A percentile compares a stretch with the other conserved stretches of the same genome.
phyloP scores from a whole-genome alignment of 2,113 vertebrate species.

The Ornithorhynchus anatinus region DNA sequence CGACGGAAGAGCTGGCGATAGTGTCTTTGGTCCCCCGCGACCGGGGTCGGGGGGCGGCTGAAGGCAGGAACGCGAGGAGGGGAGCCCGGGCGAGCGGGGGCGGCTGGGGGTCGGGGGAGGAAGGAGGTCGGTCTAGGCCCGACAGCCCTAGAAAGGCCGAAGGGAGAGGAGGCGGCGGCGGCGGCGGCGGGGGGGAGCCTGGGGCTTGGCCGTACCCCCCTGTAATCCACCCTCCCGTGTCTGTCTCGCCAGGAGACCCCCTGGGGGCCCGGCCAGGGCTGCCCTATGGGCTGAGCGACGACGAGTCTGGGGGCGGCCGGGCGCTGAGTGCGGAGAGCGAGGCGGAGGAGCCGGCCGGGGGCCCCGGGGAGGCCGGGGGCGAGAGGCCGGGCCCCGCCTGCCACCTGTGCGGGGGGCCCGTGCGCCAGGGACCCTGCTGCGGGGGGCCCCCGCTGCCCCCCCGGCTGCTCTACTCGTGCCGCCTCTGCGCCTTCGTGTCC shows the following conservation, averaged over 20 bases:
- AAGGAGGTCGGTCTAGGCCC: no score
- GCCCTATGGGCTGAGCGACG: conserved; percentile 86
- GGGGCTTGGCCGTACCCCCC: neutral
- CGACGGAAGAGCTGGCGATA: no score
- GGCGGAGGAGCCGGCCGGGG: conserved; percentile 75
- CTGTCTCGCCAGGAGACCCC: conserved; percentile 73
- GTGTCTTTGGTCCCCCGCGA: no score
- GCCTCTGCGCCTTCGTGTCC: conserved; percentile 92
- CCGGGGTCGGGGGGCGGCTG: no score
- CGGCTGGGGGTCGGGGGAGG: neutral
- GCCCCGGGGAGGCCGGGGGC: conserved; percentile 68
- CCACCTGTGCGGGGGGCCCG: conserved; percentile 83
- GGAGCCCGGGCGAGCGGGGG: neutral
- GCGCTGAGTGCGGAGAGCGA: conserved; percentile 88
- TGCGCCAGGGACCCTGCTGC: conserved; percentile 76
- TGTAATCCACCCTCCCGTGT: conserved; percentile 29
- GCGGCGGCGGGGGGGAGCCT: neutral
- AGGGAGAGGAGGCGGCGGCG: no score
- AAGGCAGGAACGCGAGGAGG: no score
- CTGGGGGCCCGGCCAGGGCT: conserved; percentile 86
- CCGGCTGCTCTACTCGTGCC: conserved; percentile 86
- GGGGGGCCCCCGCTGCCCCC: conserved; percentile 58
- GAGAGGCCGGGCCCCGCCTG: conserved; percentile 76
- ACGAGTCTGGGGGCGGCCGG: conserved; percentile 84
- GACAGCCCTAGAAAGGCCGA: no score